A percentile compares a stretch with the other conserved stretches of the same genome.
Evolutionary conservation across 1,140 invertebrate genomes (phyloP).

Genomic region (Drosophila paulistorum): DNA sequence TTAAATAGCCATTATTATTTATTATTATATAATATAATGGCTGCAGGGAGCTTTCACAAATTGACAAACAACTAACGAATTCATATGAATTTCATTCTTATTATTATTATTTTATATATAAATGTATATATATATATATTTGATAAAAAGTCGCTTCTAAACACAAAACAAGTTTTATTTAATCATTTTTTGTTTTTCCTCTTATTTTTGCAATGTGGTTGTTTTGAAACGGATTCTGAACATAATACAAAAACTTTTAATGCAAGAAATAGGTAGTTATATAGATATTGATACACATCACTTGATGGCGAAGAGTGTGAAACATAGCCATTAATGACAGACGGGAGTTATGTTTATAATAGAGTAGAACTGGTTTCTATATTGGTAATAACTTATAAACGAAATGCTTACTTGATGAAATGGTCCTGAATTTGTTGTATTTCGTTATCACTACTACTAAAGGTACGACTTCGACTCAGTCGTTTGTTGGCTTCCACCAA

Average conservation of each 20-base stretch:
- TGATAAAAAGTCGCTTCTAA: slow-evolving; percentile 12
- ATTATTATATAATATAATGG: neutral
- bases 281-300: neutral
- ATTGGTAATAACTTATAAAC: slow-evolving; percentile 29
- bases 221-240: slow-evolving; percentile 10
- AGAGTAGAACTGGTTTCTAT: slow-evolving; percentile 34
- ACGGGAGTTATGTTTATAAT: slow-evolving; percentile 22
- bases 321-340: slow-evolving; percentile 46
- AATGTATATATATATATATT: neutral
- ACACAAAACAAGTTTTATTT: neutral
- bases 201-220: slow-evolving; percentile 38
- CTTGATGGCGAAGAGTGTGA: slow-evolving; percentile 25
- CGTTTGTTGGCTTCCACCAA: slow-evolving; percentile 61
- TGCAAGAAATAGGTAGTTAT: slow-evolving; percentile 1
- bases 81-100: neutral
- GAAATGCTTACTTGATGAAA: slow-evolving; percentile 10
- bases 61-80: neutral
- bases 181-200: slow-evolving; percentile 24
- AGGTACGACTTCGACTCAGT: slow-evolving; percentile 73
- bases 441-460: slow-evolving; percentile 55
- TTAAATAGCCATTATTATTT: neutral
- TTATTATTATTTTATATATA: neutral
- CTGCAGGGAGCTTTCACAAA: neutral
- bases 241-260: slow-evolving; percentile 50
- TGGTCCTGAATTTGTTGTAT: slow-evolving; percentile 31